phyloP scores from a whole-genome alignment of 1,140 invertebrate species.

The Drosophila willistoni region DNA sequence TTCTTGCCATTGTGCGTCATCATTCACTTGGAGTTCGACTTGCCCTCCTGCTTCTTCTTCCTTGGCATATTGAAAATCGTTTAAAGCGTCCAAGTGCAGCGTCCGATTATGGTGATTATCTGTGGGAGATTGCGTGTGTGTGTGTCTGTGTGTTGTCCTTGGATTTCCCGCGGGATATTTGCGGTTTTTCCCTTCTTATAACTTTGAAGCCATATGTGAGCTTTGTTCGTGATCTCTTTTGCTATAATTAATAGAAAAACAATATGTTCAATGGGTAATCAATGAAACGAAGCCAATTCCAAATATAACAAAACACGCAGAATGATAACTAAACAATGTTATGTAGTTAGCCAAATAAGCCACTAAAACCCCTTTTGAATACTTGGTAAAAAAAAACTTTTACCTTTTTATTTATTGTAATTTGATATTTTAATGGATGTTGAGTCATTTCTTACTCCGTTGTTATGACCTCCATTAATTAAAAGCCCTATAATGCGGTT shows the following conservation, averaged over 20 bases:
- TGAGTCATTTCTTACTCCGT: slow-evolving; percentile 35
- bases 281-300: slow-evolving; percentile 24
- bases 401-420: slow-evolving; percentile 46
- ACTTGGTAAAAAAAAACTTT: not conserved
- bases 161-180: slow-evolving; percentile 68
- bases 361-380: slow-evolving; percentile 53
- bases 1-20: slow-evolving; percentile 70
- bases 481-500: slow-evolving; percentile 74
- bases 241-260: slow-evolving; percentile 76
- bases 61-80: slow-evolving; percentile 74
- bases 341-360: slow-evolving; percentile 29
- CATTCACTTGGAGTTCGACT: slow-evolving; percentile 24
- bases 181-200: slow-evolving; percentile 29
- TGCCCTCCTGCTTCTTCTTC: not conserved
- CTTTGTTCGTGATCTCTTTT: slow-evolving; percentile 57
- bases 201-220: slow-evolving; percentile 69
- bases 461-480: slow-evolving; percentile 53
- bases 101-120: slow-evolving; percentile 79
- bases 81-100: slow-evolving; percentile 72
- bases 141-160: slow-evolving; percentile 21
- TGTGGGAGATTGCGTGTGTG: slow-evolving; percentile 56
- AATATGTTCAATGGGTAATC: slow-evolving; percentile 69
- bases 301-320: not conserved
- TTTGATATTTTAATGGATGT: slow-evolving; percentile 74
- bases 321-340: not conserved